These are phyloP conservation scores for Protodeltote pygarga DNA, from an alignment of 2,888 invertebrate species.

Conservation along the genomic window DNA sequence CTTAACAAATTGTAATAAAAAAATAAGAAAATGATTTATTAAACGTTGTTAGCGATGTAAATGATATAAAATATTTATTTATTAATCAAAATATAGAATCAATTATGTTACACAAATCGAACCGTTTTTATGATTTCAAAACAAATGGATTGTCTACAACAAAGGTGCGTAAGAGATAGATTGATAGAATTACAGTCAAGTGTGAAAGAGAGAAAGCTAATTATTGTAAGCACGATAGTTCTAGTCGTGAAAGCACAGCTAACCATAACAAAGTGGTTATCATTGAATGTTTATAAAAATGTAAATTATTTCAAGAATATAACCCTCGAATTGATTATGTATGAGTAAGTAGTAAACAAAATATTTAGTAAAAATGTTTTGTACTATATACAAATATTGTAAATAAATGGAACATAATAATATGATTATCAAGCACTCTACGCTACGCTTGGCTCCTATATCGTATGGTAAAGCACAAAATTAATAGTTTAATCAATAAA, in stretches of 20 bases:
- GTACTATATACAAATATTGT: slow-evolving; percentile 68
- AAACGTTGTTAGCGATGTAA: no score
- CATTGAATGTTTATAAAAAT: slow-evolving; percentile 52
- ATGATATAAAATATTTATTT: no score
- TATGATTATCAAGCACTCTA: slow-evolving; percentile 57
- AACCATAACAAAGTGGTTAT: slow-evolving; percentile 49
- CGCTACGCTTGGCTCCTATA: slow-evolving; percentile 70
- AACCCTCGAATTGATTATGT: slow-evolving; percentile 63
- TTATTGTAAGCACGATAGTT: slow-evolving; percentile 60
- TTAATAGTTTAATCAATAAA: slow-evolving; percentile 41
- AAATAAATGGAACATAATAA: slow-evolving; percentile 57
- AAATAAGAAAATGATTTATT: no score
- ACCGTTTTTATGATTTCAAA: neutral
- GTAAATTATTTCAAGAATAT: slow-evolving; percentile 50
- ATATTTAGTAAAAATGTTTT: slow-evolving; percentile 77
- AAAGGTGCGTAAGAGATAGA: slow-evolving; percentile 15
- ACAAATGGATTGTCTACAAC: slow-evolving; percentile 12
- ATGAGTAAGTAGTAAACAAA: slow-evolving; percentile 75
- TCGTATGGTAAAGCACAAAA: slow-evolving; percentile 51
- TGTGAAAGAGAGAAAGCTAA: slow-evolving; percentile 48
- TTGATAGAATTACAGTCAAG: slow-evolving; percentile 29
- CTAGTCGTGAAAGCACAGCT: slow-evolving; percentile 62
- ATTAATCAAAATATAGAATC: no score
- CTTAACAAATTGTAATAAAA: no score
- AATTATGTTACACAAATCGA: no score